Evolutionary conservation across 2,797 vertebrate species (phyloP).

Genomic region (Clamator glandarius): DNA sequence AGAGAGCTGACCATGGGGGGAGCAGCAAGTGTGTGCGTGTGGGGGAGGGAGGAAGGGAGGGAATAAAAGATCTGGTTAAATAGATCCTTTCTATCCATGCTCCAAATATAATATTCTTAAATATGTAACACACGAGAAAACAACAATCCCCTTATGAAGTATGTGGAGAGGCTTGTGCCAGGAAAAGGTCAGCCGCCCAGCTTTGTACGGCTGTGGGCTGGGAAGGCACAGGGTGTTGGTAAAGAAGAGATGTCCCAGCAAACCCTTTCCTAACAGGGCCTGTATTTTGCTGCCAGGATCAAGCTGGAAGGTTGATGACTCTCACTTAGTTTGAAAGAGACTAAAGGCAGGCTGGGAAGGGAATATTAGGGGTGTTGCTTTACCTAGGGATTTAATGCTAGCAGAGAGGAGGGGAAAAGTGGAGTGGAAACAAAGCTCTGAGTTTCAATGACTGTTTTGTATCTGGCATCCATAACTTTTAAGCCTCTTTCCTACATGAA

Average conservation of each 20-base stretch:
- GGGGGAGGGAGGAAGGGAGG: background rate
- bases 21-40: background rate
- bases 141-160: slow-evolving; percentile 16
- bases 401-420: background rate
- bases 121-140: background rate
- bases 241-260: background rate
- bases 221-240: background rate
- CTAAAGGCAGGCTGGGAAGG: background rate
- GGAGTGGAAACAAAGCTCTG: background rate
- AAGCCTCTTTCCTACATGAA: background rate
- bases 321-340: background rate
- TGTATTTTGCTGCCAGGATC: background rate
- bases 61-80: slow-evolving; percentile 48
- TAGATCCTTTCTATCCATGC: background rate
- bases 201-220: background rate
- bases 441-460: background rate
- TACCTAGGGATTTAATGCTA: background rate
- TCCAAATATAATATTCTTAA: slow-evolving; percentile 54
- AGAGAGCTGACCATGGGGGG: background rate
- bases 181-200: background rate
- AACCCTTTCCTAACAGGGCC: background rate
- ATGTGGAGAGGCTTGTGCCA: background rate
- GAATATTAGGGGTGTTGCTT: background rate
- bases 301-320: background rate
- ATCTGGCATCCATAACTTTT: background rate